These are phyloP conservation scores for Molanna angustata DNA, from an alignment of 2,888 invertebrate species.

Conservation along the genomic window DNA sequence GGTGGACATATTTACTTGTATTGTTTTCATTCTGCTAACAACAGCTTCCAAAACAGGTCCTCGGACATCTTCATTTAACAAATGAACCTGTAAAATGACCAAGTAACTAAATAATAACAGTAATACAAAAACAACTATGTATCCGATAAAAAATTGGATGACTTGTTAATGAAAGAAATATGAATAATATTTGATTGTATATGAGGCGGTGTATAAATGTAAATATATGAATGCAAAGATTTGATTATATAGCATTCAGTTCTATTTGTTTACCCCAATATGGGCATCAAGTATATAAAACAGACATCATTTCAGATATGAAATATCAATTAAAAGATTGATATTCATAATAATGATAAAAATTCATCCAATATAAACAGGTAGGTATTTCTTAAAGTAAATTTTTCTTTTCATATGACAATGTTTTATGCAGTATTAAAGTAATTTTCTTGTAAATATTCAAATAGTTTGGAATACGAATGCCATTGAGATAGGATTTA, in stretches of 20 bases:
- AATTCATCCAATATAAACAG: too few species aligned
- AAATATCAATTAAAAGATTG: too few species aligned
- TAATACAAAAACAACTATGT: too few species aligned
- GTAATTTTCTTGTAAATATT: too few species aligned
- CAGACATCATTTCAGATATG: too few species aligned
- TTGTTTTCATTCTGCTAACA: slow-evolving; percentile 77
- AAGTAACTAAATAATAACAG: too few species aligned
- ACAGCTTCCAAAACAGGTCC: slow-evolving; percentile 79
- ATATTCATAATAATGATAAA: too few species aligned
- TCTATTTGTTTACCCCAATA: background rate
- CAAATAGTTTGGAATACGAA: slow-evolving; percentile 1
- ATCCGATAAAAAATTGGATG: background rate
- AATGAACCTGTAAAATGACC: slow-evolving; percentile 63
- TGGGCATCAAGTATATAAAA: background rate
- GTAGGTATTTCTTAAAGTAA: too few species aligned
- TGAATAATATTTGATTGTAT: slow-evolving; percentile 1
- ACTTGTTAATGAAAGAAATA: slow-evolving; percentile 5
- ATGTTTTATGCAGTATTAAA: too few species aligned
- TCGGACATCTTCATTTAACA: slow-evolving; percentile 66
- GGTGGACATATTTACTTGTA: slow-evolving; percentile 50
- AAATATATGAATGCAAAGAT: slow-evolving; percentile 20
- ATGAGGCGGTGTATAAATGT: background rate
- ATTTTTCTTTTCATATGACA: too few species aligned
- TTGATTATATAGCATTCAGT: background rate
- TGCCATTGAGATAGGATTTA: background rate